Conservation (phyloP, 1,140 invertebrate species). For the Streblospio benedicti region DNA sequence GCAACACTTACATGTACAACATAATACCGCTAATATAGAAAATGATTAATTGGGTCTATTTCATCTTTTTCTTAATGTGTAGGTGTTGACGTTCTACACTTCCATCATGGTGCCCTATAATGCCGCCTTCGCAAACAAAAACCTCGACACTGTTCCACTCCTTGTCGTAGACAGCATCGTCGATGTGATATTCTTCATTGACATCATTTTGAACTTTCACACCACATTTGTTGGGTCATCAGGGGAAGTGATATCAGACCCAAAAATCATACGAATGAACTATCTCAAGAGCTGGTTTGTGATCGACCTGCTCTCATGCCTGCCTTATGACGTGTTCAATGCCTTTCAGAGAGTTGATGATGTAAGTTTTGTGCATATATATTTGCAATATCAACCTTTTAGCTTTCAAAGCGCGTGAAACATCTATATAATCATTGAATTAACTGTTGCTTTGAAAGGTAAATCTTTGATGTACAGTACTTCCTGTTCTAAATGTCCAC, state of each 20-base stretch:
- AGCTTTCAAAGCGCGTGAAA: not conserved
- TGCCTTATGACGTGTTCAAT: constrained; percentile 99
- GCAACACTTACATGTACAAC: too few relatives aligned
- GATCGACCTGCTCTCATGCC: constrained; percentile 95
- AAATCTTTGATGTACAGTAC: too few relatives aligned
- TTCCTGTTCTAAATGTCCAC: too few relatives aligned
- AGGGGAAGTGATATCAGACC: constrained; percentile 79
- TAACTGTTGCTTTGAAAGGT: too few relatives aligned
- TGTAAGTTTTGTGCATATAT: constrained; percentile 55
- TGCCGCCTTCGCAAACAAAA: constrained; percentile 99
- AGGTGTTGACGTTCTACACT: constrained; percentile 99
- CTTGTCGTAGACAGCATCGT: constrained; percentile 88
- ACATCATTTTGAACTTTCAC: constrained; percentile 99
- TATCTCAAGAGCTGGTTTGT: constrained; percentile 99
- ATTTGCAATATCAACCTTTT: too few relatives aligned
- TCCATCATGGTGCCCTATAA: constrained; percentile 99
- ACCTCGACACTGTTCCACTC: constrained; percentile 93
- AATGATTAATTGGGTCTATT: too few relatives aligned
- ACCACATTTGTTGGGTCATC: constrained; percentile 97
- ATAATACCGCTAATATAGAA: too few relatives aligned
- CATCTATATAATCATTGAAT: not conserved
- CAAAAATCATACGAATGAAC: constrained; percentile 94
- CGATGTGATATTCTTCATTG: constrained; percentile 99
- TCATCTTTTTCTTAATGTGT: too few relatives aligned
- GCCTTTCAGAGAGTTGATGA: constrained; percentile 99